A percentile compares a stretch with the other conserved stretches of the same genome.
These are phyloP conservation scores for Seriola rivoliana DNA, from an alignment of 2,113 vertebrate species.

Conservation along the genomic window DNA sequence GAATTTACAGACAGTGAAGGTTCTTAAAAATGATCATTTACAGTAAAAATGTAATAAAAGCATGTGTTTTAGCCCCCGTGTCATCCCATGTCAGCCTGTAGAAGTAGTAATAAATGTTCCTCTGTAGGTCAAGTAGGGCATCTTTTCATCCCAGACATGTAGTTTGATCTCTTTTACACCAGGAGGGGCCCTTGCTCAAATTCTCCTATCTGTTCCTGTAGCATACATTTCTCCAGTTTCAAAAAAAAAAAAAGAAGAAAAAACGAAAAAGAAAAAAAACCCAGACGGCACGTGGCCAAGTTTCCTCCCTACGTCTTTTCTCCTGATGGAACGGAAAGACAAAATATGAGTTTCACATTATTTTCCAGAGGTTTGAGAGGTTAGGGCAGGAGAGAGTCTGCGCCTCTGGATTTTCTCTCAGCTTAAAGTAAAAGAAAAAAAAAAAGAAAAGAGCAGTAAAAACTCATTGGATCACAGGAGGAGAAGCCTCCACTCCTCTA, in stretches of 20 bases:
- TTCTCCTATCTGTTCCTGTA: neutral
- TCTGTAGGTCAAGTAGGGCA: neutral
- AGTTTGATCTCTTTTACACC: constrained; percentile 20
- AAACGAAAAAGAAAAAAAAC: neutral
- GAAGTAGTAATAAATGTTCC: neutral
- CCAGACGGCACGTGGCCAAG: constrained; percentile 58
- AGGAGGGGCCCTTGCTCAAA: constrained; percentile 54
- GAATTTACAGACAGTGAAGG: neutral
- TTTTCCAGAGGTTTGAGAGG: constrained; percentile 67
- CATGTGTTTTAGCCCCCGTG: neutral
- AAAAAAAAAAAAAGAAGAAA: constrained; percentile 1
- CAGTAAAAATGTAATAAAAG: neutral
- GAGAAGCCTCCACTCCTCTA: constrained; percentile 6
- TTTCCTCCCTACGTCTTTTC: constrained; percentile 71
- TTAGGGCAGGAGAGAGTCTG: constrained; percentile 25
- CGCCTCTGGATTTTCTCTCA: constrained; percentile 58
- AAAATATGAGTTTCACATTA: constrained; percentile 69
- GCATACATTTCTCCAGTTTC: constrained; percentile 34
- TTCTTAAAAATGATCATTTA: neutral
- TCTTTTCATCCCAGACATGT: constrained; percentile 8
- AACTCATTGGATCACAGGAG: constrained; percentile 19
- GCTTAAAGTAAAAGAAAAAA: constrained; percentile 14
- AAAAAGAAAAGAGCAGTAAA: constrained; percentile 15
- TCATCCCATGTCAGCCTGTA: neutral
- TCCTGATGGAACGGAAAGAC: constrained; percentile 71